Conservation (phyloP, 1,140 invertebrate genomes). For the Physella acuta region DNA sequence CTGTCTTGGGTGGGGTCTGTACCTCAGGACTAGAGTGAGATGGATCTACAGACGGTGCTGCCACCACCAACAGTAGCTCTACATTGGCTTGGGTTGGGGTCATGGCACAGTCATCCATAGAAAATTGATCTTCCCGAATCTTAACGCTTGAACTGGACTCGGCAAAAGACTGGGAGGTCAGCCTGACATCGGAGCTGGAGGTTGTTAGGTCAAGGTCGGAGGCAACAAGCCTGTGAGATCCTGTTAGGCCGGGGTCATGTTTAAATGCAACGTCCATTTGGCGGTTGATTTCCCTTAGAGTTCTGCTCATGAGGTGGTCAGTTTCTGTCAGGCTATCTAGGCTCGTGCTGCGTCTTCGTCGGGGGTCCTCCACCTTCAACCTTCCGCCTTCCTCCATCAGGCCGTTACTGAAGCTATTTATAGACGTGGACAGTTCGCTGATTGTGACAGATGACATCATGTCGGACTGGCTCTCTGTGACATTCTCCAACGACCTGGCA, state of each 20-base stretch:
- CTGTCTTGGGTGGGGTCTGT: too few species aligned
- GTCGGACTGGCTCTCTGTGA: slow-evolving; percentile 45
- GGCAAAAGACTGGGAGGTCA: background rate
- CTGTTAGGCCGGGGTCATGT: slow-evolving; percentile 9
- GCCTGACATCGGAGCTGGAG: background rate
- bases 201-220: slow-evolving; percentile 18
- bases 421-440: slow-evolving; percentile 51
- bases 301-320: slow-evolving; percentile 44
- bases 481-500: slow-evolving; percentile 51
- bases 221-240: background rate
- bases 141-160: background rate
- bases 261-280: slow-evolving; percentile 53
- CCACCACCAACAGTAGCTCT: too few species aligned
- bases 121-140: background rate
- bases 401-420: slow-evolving; percentile 39
- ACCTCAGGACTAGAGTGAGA: too few species aligned
- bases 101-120: too few species aligned
- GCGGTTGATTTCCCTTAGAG: slow-evolving; percentile 47
- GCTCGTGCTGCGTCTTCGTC: slow-evolving; percentile 44
- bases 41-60: too few species aligned
- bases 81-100: too few species aligned
- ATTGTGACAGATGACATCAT: slow-evolving; percentile 51
- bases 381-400: background rate
- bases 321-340: slow-evolving; percentile 43
- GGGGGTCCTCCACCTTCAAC: slow-evolving; percentile 19